These are phyloP conservation scores for Drosophila takahashii DNA, from an alignment of 1,140 invertebrate genomes.

Conservation along the genomic window DNA sequence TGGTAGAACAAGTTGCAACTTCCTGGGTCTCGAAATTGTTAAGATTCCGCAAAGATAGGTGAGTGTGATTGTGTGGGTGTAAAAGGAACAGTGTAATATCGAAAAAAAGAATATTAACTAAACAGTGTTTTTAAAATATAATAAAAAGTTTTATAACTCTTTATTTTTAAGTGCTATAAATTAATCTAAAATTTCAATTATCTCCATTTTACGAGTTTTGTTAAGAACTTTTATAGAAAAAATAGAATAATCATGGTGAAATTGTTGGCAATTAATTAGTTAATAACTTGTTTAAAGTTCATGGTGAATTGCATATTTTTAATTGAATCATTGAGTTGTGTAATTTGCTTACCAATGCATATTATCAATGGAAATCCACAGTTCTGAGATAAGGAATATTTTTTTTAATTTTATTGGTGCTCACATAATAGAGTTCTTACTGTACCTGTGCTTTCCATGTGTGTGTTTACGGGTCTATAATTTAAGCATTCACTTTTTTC, in stretches of 20 bases:
- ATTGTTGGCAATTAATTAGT: background rate
- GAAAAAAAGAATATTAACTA: no score
- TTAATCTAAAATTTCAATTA: background rate
- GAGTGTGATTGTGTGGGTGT: slow-evolving; percentile 5
- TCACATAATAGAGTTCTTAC: slow-evolving; percentile 1
- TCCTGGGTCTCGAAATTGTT: slow-evolving; percentile 19
- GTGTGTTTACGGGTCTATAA: slow-evolving; percentile 25
- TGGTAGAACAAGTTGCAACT: slow-evolving; percentile 31
- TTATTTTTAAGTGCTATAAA: background rate
- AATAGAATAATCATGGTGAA: background rate
- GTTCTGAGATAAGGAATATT: background rate
- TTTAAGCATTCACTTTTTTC: slow-evolving; percentile 12
- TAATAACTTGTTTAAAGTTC: no score
- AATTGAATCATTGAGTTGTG: background rate
- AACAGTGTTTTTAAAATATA: background rate
- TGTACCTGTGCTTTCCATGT: background rate
- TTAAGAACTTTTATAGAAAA: background rate
- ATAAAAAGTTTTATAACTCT: background rate
- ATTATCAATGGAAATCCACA: no score
- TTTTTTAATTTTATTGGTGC: background rate
- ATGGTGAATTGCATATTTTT: no score
- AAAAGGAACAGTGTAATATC: background rate
- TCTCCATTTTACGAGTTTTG: background rate
- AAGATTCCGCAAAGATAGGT: slow-evolving; percentile 11
- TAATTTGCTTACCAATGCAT: background rate